Evolutionary conservation across 1,140 invertebrate species (phyloP), one percentile per base, ranked within the genome.

Genomic region (Eufriesea mexicana): DNA sequence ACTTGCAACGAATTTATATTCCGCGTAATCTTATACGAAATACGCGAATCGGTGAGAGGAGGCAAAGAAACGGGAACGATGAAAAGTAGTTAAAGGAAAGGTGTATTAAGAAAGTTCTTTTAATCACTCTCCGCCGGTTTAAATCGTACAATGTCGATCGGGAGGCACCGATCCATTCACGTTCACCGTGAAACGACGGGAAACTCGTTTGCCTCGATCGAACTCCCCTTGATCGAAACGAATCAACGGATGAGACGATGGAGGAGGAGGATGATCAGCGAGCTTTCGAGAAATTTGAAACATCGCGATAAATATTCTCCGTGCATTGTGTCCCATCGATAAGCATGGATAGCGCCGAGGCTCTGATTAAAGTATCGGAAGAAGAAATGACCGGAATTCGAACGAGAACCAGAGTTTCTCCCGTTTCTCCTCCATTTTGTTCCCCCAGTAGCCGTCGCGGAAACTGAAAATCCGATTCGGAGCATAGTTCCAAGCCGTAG

Each of bases 311-410:
- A 45, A 75, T 61, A 47, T 76, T 64, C 25, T 54, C 12, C 12
- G 20, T 18, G 23, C 25, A 79, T 61, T 23, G 25, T 35, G 2
- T 9, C 25, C 2, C 16, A 28, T 62, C 54, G 57, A 14, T 20
- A 72, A 16, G 7, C 74, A 23, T 20, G 20, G 35, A 35, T 35
- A 35, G 28, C 25, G n/a, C 16, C 61, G 49, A 12, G 20, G 9
- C 67, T 28, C 67, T 59, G 77, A 79, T 61, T 59, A 49, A 79
- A 71, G 77, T 59, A 72, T 79, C 20, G 25, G 49, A 61, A 59
- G 54, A 23, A 42, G 67, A 71, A 71, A 23, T 25, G 47, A 54
- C 0, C 20, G 66, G 54, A 79, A 71, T 72, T 62, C 45, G 54
- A 61, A 61, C 6, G 57, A 18, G 47, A 9, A 57, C n/a, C n/a